Percentiles rank a stretch among this genome's conserved stretches.
Conservation (phyloP, 1,140 invertebrate genomes). For the Aradophagus sp. region DNA sequence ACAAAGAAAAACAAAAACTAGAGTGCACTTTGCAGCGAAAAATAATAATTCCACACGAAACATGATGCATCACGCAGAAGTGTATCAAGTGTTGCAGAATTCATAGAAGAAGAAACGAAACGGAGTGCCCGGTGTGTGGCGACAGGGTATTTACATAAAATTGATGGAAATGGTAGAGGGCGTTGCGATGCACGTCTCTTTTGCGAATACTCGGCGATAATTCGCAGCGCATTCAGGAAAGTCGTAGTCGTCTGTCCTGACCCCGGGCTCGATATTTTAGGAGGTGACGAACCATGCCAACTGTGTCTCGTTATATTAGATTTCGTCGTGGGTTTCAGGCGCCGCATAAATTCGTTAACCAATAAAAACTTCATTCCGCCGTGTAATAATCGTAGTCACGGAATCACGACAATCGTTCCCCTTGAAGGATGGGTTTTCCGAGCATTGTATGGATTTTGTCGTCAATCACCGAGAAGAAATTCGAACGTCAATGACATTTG, state of each 20-base stretch:
- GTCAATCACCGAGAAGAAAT: too few relatives aligned
- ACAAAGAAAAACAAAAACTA: slow-evolving; percentile 1
- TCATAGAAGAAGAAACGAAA: slow-evolving; percentile 31
- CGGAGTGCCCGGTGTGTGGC: slow-evolving; percentile 4
- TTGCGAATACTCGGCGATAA: slow-evolving; percentile 53
- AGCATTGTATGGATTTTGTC: too few relatives aligned
- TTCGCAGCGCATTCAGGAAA: slow-evolving; percentile 56
- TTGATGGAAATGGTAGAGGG: slow-evolving; percentile 49
- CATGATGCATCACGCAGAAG: slow-evolving; percentile 21
- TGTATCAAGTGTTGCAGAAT: slow-evolving; percentile 37
- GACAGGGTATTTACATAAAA: slow-evolving; percentile 58
- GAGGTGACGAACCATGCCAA: slow-evolving; percentile 70
- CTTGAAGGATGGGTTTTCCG: slow-evolving; percentile 4
- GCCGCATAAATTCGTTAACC: slow-evolving; percentile 71
- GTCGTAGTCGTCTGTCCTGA: slow-evolving; percentile 56
- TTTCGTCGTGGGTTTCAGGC: slow-evolving; percentile 65
- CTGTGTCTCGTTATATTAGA: slow-evolving; percentile 72
- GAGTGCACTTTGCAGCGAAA: slow-evolving; percentile 20
- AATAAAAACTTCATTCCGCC: slow-evolving; percentile 68
- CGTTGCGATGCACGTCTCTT: slow-evolving; percentile 53
- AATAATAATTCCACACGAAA: slow-evolving; percentile 25
- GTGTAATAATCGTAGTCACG: slow-evolving; percentile 59
- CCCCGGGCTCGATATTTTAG: slow-evolving; percentile 65
- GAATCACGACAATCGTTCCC: slow-evolving; percentile 40
- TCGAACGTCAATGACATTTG: too few relatives aligned